Evolutionary conservation across 1,140 invertebrate genomes (phyloP).

Genomic region (Polypedilum vanderplanki): DNA sequence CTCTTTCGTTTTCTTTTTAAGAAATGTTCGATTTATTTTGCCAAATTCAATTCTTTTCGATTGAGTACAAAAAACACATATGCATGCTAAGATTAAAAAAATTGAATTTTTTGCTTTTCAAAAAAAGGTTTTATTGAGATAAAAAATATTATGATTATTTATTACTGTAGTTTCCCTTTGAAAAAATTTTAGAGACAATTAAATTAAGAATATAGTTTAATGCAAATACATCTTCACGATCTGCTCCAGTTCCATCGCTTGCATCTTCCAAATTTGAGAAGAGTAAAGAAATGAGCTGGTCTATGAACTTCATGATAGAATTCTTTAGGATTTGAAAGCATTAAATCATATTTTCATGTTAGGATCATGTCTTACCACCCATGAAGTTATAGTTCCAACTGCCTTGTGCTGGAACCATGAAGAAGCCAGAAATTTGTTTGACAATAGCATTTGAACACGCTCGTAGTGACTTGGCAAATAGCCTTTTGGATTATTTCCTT

Average conservation of each 20-base stretch:
- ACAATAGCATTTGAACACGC: slow-evolving; percentile 98
- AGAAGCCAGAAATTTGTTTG: slow-evolving; percentile 96
- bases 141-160: slow-evolving; percentile 1
- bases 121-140: not conserved
- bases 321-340: slow-evolving; percentile 95
- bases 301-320: slow-evolving; percentile 99
- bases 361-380: slow-evolving; percentile 95
- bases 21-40: not conserved
- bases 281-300: slow-evolving; percentile 95
- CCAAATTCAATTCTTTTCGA: not conserved
- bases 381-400: slow-evolving; percentile 99
- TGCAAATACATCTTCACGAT: slow-evolving; percentile 80
- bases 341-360: slow-evolving; percentile 98
- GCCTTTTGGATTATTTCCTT: slow-evolving; percentile 99
- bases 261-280: slow-evolving; percentile 93
- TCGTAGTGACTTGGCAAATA: slow-evolving; percentile 98
- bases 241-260: slow-evolving; percentile 69
- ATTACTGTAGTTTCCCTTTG: not conserved
- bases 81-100: not conserved
- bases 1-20: not conserved
- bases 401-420: slow-evolving; percentile 94
- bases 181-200: not conserved
- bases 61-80: not conserved
- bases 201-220: slow-evolving; percentile 44
- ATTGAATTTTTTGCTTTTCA: not conserved